phyloP scores from a whole-genome alignment of 2,113 vertebrate species.

The Trichomycterus rosablanca region DNA sequence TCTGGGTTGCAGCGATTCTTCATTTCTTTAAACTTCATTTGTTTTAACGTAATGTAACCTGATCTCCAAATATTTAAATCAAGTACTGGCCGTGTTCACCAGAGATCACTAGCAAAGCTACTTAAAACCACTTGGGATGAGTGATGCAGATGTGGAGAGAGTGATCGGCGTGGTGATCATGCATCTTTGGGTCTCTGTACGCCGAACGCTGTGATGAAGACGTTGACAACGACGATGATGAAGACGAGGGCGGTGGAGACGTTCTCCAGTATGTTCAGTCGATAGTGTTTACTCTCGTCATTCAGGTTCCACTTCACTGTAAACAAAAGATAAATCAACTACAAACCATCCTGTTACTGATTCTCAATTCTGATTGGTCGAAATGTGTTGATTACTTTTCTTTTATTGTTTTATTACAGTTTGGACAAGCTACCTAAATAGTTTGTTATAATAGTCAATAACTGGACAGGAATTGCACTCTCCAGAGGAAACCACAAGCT shows the following conservation, averaged over 20 bases:
- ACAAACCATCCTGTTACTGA: too few species aligned
- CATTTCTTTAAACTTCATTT: too few species aligned
- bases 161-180: not conserved
- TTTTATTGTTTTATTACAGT: too few species aligned
- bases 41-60: not conserved
- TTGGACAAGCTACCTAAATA: too few species aligned
- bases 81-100: not conserved
- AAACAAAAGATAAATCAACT: too few species aligned
- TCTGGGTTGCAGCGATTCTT: too few species aligned
- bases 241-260: conserved; percentile 85
- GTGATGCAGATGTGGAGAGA: not conserved
- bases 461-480: too few species aligned
- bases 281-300: conserved; percentile 78
- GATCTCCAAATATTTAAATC: not conserved
- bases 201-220: conserved; percentile 96
- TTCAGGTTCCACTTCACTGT: conserved; percentile 96
- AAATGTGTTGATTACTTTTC: too few species aligned
- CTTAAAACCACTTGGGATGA: not conserved
- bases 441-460: too few species aligned
- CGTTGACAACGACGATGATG: conserved; percentile 88
- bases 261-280: conserved; percentile 88
- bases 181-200: conserved; percentile 74
- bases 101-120: not conserved
- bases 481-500: too few species aligned
- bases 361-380: too few species aligned